Conservation (phyloP, 2,797 vertebrate species). For the Pagetopsis macropterus region DNA sequence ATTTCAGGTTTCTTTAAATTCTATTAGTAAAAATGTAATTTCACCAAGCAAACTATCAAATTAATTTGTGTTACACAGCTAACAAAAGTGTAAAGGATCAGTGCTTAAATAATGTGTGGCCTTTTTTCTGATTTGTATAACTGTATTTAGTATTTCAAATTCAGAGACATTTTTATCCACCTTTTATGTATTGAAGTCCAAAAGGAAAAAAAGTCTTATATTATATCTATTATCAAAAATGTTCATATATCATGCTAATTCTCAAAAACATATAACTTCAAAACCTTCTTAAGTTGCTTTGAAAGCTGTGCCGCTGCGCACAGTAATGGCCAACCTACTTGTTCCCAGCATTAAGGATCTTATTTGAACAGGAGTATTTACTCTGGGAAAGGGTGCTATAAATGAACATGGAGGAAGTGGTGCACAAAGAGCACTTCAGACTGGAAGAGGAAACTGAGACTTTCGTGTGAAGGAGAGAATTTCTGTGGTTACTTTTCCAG, state of each 20-base stretch:
- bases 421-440: slow-evolving; percentile 73
- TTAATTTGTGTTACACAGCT: slow-evolving; percentile 4
- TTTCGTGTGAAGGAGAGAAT: slow-evolving; percentile 32
- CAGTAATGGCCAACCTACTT: slow-evolving; percentile 54
- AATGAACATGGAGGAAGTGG: slow-evolving; percentile 76
- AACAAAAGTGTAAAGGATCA: background rate
- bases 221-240: slow-evolving; percentile 45
- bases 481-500: slow-evolving; percentile 46
- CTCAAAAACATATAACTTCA: slow-evolving; percentile 62
- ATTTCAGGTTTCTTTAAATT: background rate
- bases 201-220: slow-evolving; percentile 52
- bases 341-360: slow-evolving; percentile 58
- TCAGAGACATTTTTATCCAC: slow-evolving; percentile 25
- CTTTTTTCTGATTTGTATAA: background rate
- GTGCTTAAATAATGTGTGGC: background rate
- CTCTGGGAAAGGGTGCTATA: slow-evolving; percentile 77
- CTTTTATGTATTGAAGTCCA: slow-evolving; percentile 53
- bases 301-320: slow-evolving; percentile 40
- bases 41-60: background rate
- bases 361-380: slow-evolving; percentile 80
- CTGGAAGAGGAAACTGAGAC: slow-evolving; percentile 63
- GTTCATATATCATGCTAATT: slow-evolving; percentile 50
- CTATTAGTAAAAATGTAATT: background rate
- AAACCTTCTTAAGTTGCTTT: slow-evolving; percentile 52
- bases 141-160: slow-evolving; percentile 43